Conservation (phyloP, 2,888 invertebrate genomes). For the Sphecodes monilicornis region DNA sequence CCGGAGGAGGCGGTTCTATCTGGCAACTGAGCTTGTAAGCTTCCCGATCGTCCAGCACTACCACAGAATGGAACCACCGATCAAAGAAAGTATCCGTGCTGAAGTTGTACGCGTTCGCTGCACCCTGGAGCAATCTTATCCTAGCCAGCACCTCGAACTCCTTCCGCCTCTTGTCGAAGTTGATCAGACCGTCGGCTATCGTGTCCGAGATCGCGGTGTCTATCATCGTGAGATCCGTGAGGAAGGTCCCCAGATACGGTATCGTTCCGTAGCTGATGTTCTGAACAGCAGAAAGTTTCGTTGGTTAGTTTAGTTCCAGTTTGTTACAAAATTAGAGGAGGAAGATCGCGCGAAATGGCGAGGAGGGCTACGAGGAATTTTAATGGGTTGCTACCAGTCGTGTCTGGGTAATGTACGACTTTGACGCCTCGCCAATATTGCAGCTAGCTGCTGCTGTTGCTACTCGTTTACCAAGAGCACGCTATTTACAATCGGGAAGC, state of each 20-base stretch:
- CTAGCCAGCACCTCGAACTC: slow-evolving; percentile 99
- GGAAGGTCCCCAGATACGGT: slow-evolving; percentile 98
- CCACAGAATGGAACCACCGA: slow-evolving; percentile 97
- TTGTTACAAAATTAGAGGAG: background rate
- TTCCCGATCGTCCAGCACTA: slow-evolving; percentile 96
- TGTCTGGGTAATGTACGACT: background rate
- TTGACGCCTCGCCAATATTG: background rate
- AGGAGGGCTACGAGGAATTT: background rate
- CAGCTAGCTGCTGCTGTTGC: background rate
- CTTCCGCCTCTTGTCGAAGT: slow-evolving; percentile 98
- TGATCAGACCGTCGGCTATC: slow-evolving; percentile 93
- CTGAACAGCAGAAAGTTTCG: slow-evolving; percentile 75
- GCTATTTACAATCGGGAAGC: background rate
- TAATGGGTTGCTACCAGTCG: background rate
- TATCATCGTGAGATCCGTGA: slow-evolving; percentile 99
- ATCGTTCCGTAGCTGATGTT: slow-evolving; percentile 97
- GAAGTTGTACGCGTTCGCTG: slow-evolving; percentile 97
- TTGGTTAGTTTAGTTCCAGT: background rate
- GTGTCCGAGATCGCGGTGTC: slow-evolving; percentile 97
- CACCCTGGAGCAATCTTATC: slow-evolving; percentile 97
- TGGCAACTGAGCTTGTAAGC: slow-evolving; percentile 95
- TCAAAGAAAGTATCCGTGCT: slow-evolving; percentile 95
- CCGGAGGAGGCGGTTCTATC: slow-evolving; percentile 89
- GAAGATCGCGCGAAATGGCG: background rate
- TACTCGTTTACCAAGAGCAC: background rate